A percentile compares a stretch with the other conserved stretches of the same genome.
phyloP scores from a whole-genome alignment of 2,797 vertebrate species.

The Gymnocypris eckloni region DNA sequence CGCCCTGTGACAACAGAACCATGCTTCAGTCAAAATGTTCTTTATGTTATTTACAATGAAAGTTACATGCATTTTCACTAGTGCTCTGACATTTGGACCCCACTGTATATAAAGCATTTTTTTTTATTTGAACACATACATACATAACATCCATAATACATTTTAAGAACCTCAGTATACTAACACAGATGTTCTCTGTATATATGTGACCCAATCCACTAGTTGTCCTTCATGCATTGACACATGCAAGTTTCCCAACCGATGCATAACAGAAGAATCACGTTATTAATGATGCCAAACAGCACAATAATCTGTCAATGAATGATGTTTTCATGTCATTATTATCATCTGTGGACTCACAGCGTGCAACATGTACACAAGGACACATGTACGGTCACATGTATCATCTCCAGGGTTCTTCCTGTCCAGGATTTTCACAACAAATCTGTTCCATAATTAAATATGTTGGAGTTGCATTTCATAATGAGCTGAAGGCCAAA shows the following conservation, averaged over 20 bases:
- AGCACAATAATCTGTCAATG: neutral
- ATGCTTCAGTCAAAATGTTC: no score
- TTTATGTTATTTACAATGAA: neutral
- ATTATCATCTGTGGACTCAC: neutral
- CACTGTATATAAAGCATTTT: neutral
- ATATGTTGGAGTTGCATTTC: conserved; percentile 55
- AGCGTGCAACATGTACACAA: neutral
- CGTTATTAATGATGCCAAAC: neutral
- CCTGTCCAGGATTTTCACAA: neutral
- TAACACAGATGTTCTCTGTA: neutral
- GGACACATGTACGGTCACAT: neutral
- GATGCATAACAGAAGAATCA: neutral
- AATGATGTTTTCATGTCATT: neutral
- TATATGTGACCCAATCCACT: neutral
- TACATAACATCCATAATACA: neutral
- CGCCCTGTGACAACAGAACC: conserved; percentile 69
- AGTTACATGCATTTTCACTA: neutral
- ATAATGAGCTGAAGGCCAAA: conserved; percentile 67
- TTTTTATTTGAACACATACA: neutral
- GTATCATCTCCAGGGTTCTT: neutral
- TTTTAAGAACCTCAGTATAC: neutral
- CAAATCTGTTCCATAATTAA: conserved; percentile 66
- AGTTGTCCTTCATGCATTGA: neutral
- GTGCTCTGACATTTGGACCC: neutral
- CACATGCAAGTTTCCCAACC: neutral